Evolutionary conservation across 2,113 vertebrate species (phyloP).

Genomic region (Synodontis membranacea): DNA sequence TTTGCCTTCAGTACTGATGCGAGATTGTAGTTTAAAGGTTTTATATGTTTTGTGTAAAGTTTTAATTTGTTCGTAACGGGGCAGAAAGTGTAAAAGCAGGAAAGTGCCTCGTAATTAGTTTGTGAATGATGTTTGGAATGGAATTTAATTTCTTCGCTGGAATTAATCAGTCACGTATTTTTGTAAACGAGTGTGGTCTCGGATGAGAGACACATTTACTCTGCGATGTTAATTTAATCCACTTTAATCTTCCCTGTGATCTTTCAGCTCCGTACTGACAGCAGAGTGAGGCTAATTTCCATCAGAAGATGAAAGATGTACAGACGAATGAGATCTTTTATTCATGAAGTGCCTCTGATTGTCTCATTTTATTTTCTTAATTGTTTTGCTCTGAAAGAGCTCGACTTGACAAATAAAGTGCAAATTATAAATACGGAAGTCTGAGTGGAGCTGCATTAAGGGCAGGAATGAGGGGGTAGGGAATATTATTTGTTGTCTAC

Average conservation of each 20-base stretch:
- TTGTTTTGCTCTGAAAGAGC: slow-evolving; percentile 14
- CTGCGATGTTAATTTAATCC: slow-evolving; percentile 32
- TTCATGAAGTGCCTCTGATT: slow-evolving; percentile 19
- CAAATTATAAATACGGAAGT: not conserved
- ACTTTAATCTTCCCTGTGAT: slow-evolving; percentile 23
- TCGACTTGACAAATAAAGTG: slow-evolving; percentile 21
- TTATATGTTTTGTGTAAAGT: not conserved
- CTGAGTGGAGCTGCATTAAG: not conserved
- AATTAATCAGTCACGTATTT: slow-evolving; percentile 15
- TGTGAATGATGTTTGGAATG: slow-evolving; percentile 24
- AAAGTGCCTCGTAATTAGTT: not conserved
- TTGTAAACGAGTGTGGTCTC: slow-evolving; percentile 12
- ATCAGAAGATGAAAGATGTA: slow-evolving; percentile 35
- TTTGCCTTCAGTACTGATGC: not conserved
- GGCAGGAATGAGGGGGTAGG: not conserved
- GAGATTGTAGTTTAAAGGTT: not conserved
- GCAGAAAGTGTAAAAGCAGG: not conserved
- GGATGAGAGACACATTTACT: slow-evolving; percentile 36
- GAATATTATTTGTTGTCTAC: not conserved
- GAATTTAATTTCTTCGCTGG: slow-evolving; percentile 24
- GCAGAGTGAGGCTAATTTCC: slow-evolving; percentile 1
- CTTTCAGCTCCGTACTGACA: not conserved
- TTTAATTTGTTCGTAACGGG: not conserved
- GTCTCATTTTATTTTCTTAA: not conserved
- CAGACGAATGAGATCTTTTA: slow-evolving; percentile 26